A percentile compares a stretch with the other conserved stretches of the same genome.
Conservation (phyloP, 2,888 invertebrate genomes). For the Caenorhabditis afra region DNA sequence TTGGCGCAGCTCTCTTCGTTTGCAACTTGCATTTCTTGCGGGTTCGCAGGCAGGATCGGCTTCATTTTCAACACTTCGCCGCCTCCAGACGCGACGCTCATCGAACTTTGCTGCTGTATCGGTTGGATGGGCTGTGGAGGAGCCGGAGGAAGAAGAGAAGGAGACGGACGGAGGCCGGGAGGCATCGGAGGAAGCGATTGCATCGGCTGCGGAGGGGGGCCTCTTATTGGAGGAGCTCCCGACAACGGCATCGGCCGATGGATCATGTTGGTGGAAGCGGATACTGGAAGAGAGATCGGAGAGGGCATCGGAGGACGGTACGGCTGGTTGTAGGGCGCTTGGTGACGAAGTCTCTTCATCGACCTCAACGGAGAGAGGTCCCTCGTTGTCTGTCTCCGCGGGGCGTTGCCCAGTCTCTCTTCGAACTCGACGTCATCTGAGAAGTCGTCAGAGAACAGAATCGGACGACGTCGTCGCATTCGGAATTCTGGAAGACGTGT, state of each 20-base stretch:
- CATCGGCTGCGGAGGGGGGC: constrained; percentile 14
- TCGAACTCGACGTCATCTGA: constrained; percentile 29
- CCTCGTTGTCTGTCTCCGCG: constrained; percentile 36
- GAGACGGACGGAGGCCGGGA: constrained; percentile 23
- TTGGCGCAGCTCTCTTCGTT: constrained; percentile 62
- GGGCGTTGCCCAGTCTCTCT: constrained; percentile 14
- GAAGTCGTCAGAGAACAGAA: constrained; percentile 43
- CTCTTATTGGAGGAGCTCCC: constrained; percentile 13
- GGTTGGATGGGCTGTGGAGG: constrained; percentile 39
- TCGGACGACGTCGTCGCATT: constrained; percentile 47
- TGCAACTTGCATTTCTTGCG: constrained; percentile 62
- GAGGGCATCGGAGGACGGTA: constrained; percentile 24
- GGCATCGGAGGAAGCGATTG: constrained; percentile 21
- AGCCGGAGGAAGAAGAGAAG: neutral
- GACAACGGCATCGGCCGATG: constrained; percentile 33
- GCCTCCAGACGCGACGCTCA: constrained; percentile 15
- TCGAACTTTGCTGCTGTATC: constrained; percentile 32
- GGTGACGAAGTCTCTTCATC: constrained; percentile 33
- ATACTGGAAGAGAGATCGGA: constrained; percentile 29
- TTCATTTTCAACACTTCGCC: constrained; percentile 49
- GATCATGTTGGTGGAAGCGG: constrained; percentile 36
- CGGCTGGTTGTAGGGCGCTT: constrained; percentile 6
- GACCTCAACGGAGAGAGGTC: constrained; percentile 43
- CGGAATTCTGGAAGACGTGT: constrained; percentile 33
- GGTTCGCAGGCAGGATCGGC: constrained; percentile 50